A percentile compares a stretch with the other conserved stretches of the same genome.
These are phyloP conservation scores for Psittacula cyanocephala DNA, from an alignment of 2,113 vertebrate species.

Conservation along the genomic window DNA sequence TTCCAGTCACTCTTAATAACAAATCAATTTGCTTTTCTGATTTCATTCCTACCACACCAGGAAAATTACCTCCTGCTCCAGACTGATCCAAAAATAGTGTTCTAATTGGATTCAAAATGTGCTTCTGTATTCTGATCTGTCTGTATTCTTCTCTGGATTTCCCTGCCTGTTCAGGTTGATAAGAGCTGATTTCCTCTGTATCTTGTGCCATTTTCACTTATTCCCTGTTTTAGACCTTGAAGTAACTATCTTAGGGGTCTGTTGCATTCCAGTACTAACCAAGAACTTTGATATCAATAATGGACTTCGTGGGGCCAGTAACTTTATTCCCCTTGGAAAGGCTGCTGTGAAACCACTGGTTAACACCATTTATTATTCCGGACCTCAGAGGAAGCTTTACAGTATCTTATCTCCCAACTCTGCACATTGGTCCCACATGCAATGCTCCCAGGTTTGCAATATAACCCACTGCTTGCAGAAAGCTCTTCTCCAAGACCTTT, in stretches of 20 bases:
- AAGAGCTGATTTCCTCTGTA: not conserved
- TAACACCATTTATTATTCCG: not conserved
- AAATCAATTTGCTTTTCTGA: not conserved
- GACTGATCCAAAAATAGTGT: not conserved
- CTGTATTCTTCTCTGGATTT: not conserved
- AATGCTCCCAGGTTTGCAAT: not conserved
- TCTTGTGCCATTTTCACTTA: not conserved
- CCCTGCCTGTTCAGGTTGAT: not conserved
- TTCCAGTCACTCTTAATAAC: not conserved
- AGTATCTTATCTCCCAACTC: not conserved
- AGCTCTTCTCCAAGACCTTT: not conserved
- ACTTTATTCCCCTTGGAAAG: not conserved
- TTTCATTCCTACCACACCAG: not conserved
- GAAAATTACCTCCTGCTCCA: not conserved
- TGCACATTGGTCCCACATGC: not conserved
- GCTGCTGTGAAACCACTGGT: not conserved
- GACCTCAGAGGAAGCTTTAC: not conserved
- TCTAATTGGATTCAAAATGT: not conserved
- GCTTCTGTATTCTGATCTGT: not conserved
- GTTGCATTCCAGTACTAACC: not conserved
- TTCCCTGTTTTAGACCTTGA: not conserved
- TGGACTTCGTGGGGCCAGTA: not conserved
- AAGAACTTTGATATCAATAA: rapidly evolving
- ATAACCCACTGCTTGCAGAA: not conserved
- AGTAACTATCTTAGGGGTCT: not conserved